phyloP scores from a whole-genome alignment of 1,140 invertebrate genomes.

The Trachymyrmex cornetzi region DNA sequence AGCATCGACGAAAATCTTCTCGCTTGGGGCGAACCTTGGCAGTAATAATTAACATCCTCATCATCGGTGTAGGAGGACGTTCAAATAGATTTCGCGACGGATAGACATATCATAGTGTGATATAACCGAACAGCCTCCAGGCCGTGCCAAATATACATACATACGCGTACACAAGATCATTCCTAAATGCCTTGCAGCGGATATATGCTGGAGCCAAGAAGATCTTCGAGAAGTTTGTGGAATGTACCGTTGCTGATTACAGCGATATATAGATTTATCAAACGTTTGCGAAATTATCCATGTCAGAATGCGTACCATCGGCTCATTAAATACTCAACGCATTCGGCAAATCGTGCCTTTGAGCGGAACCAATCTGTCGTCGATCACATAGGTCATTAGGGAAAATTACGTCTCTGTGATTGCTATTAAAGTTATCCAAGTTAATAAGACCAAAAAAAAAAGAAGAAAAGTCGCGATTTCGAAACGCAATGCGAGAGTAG shows the following conservation, averaged over 20 bases:
- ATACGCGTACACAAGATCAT: slow-evolving; percentile 44
- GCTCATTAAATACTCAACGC: slow-evolving; percentile 27
- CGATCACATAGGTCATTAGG: slow-evolving; percentile 1
- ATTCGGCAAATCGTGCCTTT: slow-evolving; percentile 7
- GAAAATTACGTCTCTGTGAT: slow-evolving; percentile 13
- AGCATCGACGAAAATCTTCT: slow-evolving; percentile 28
- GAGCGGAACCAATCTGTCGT: slow-evolving; percentile 7
- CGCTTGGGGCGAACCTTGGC: slow-evolving; percentile 50
- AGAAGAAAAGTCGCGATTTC: not conserved
- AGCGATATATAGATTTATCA: slow-evolving; percentile 50
- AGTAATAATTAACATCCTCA: slow-evolving; percentile 79
- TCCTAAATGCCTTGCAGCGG: slow-evolving; percentile 28
- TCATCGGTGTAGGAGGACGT: slow-evolving; percentile 70
- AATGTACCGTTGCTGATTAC: slow-evolving; percentile 23
- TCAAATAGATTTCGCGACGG: slow-evolving; percentile 73
- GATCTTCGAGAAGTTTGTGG: slow-evolving; percentile 38
- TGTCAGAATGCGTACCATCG: slow-evolving; percentile 9
- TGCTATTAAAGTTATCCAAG: slow-evolving; percentile 20
- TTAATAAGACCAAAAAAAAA: not conserved
- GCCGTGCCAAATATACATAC: slow-evolving; percentile 44
- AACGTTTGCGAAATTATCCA: slow-evolving; percentile 46
- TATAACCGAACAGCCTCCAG: slow-evolving; percentile 69
- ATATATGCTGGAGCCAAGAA: not conserved
- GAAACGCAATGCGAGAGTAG: slow-evolving; percentile 1
- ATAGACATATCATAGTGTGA: slow-evolving; percentile 48